Evolutionary conservation across 1,140 invertebrate species (phyloP).

Genomic region (Drosophila bipectinata): DNA sequence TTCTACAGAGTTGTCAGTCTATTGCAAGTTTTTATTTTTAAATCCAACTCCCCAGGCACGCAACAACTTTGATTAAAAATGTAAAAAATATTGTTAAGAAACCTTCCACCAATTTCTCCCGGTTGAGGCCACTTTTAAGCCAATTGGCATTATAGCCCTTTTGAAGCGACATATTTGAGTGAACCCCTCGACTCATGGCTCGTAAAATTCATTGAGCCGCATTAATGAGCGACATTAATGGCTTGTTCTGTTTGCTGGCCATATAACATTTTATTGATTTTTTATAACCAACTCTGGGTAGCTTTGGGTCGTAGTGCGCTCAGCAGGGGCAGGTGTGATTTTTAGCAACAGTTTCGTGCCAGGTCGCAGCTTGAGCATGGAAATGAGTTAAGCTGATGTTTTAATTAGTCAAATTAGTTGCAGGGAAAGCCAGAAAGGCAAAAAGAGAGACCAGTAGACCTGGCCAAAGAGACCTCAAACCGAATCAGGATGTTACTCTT

Average conservation of each 20-base stretch:
- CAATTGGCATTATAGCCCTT: slow-evolving; percentile 60
- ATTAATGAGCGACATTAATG: slow-evolving; percentile 81
- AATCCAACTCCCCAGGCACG: slow-evolving; percentile 30
- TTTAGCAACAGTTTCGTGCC: slow-evolving; percentile 79
- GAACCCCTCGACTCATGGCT: slow-evolving; percentile 32
- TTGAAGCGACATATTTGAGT: slow-evolving; percentile 43
- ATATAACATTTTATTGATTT: slow-evolving; percentile 77
- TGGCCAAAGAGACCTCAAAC: slow-evolving; percentile 7
- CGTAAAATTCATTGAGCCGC: slow-evolving; percentile 81
- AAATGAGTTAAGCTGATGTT: slow-evolving; percentile 75
- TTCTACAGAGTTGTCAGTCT: slow-evolving; percentile 22
- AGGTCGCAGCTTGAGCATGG: slow-evolving; percentile 48
- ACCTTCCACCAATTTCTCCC: slow-evolving; percentile 25
- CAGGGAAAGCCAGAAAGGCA: slow-evolving; percentile 45
- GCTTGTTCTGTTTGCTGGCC: slow-evolving; percentile 69
- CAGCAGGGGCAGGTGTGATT: slow-evolving; percentile 72
- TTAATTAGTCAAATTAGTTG: slow-evolving; percentile 76
- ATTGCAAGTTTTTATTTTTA: slow-evolving; percentile 27
- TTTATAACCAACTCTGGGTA: slow-evolving; percentile 36
- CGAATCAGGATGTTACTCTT: slow-evolving; percentile 4
- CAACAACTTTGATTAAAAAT: not conserved
- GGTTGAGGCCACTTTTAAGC: slow-evolving; percentile 27
- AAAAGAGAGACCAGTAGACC: not conserved
- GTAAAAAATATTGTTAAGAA: not conserved
- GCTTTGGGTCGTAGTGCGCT: slow-evolving; percentile 2